These are phyloP conservation scores for Brachypodius melanocephalos DNA, from an alignment of 2,113 vertebrate genomes.

Conservation along the genomic window DNA sequence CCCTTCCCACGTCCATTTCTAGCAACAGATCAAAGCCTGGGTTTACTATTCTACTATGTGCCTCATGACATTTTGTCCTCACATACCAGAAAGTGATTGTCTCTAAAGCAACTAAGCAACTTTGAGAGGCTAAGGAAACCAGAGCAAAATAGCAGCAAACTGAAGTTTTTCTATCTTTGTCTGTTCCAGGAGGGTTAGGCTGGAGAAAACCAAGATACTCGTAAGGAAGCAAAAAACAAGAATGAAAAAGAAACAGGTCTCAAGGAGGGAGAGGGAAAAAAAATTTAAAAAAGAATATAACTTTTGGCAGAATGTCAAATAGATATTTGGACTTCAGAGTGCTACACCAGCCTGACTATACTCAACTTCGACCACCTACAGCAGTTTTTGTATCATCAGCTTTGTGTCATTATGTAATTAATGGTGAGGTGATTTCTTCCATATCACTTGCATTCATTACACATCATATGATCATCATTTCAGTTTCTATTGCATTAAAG, in stretches of 20 bases:
- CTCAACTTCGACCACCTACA: background rate
- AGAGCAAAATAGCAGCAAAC: background rate
- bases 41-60: background rate
- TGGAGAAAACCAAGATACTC: background rate
- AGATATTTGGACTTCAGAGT: background rate
- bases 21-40: background rate
- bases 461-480: background rate
- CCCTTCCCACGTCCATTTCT: background rate
- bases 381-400: background rate
- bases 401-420: slow-evolving; percentile 40
- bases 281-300: background rate
- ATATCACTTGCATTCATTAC: background rate
- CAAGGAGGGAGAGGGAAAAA: background rate
- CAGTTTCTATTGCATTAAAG: background rate
- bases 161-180: background rate
- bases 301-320: background rate
- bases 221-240: background rate
- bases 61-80: background rate
- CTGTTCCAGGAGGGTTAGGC: background rate
- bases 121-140: background rate
- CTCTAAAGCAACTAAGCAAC: background rate
- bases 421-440: background rate
- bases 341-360: background rate
- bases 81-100: background rate
- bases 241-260: background rate